These are phyloP conservation scores for Halcyon chelicuti DNA, from an alignment of 2,797 vertebrate species.

Conservation along the genomic window DNA sequence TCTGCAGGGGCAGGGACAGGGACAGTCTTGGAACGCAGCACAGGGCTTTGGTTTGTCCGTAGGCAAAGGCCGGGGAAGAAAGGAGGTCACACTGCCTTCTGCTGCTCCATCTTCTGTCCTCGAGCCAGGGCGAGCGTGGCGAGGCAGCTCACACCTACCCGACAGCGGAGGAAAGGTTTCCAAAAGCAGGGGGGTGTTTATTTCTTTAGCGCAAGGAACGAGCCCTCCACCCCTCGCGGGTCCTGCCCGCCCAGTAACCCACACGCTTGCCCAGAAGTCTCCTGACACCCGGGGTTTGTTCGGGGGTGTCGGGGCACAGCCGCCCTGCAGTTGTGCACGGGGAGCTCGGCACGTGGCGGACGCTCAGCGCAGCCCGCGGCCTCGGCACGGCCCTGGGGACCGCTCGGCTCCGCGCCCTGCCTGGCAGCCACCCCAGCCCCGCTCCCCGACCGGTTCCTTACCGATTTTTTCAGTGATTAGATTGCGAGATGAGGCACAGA, in stretches of 20 bases:
- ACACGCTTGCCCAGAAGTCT: not conserved
- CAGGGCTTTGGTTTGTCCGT: not conserved
- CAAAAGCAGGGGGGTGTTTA: not conserved
- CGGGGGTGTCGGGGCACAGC: not conserved
- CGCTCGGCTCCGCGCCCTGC: accelerated
- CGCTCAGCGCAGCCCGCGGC: not conserved
- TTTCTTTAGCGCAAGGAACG: not conserved
- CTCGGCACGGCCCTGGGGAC: not conserved
- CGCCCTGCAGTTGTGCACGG: too few species aligned
- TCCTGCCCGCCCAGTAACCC: not conserved
- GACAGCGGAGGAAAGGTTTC: not conserved
- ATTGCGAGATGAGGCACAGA: slow-evolving; percentile 22
- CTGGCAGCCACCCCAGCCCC: not conserved
- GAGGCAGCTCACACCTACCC: not conserved
- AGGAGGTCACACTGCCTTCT: not conserved
- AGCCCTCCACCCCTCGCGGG: not conserved
- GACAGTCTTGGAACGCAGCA: not conserved
- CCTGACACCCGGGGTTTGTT: not conserved
- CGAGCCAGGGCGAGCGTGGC: not conserved
- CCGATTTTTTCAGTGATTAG: slow-evolving; percentile 12
- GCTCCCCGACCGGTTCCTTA: not conserved
- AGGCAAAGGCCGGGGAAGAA: not conserved
- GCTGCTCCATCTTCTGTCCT: not conserved
- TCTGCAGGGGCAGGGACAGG: not conserved
- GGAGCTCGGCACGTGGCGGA: too few species aligned